phyloP scores from a whole-genome alignment of 2,113 vertebrate genomes.

The Antigone vipio region DNA sequence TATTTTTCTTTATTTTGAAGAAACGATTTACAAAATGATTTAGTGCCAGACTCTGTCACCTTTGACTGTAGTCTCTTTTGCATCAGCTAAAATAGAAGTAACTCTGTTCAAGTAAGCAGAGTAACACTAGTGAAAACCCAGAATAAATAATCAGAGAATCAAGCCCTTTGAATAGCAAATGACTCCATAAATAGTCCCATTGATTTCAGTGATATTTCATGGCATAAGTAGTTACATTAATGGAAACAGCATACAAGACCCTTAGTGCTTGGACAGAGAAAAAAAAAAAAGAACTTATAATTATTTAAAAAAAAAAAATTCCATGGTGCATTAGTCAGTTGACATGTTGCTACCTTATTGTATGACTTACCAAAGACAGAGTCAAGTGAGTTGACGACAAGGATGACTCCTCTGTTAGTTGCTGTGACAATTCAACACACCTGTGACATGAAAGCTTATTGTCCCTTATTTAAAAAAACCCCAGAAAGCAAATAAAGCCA shows the following conservation, averaged over 20 bases:
- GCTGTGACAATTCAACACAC: background rate
- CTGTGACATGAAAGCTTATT: background rate
- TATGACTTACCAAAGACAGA: background rate
- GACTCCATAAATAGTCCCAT: slow-evolving; percentile 63
- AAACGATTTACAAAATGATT: slow-evolving; percentile 5
- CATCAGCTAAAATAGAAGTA: slow-evolving; percentile 55
- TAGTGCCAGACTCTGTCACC: slow-evolving; percentile 21
- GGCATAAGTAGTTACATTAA: slow-evolving; percentile 44
- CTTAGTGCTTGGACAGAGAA: background rate
- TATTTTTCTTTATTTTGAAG: slow-evolving; percentile 49
- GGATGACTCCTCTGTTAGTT: background rate
- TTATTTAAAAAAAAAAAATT: background rate
- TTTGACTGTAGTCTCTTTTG: slow-evolving; percentile 45
- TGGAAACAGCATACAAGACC: background rate
- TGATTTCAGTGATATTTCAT: slow-evolving; percentile 54
- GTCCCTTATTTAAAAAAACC: background rate
- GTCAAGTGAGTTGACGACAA: background rate
- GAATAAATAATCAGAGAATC: slow-evolving; percentile 67
- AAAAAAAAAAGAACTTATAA: background rate
- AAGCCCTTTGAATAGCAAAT: slow-evolving; percentile 59
- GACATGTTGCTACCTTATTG: background rate
- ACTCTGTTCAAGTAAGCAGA: slow-evolving; percentile 50
- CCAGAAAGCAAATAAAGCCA: background rate
- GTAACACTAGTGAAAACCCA: slow-evolving; percentile 42
- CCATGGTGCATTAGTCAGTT: background rate